These are phyloP conservation scores for Gastracanthus pulcherrimus DNA, from an alignment of 2,888 invertebrate genomes.

Conservation along the genomic window DNA sequence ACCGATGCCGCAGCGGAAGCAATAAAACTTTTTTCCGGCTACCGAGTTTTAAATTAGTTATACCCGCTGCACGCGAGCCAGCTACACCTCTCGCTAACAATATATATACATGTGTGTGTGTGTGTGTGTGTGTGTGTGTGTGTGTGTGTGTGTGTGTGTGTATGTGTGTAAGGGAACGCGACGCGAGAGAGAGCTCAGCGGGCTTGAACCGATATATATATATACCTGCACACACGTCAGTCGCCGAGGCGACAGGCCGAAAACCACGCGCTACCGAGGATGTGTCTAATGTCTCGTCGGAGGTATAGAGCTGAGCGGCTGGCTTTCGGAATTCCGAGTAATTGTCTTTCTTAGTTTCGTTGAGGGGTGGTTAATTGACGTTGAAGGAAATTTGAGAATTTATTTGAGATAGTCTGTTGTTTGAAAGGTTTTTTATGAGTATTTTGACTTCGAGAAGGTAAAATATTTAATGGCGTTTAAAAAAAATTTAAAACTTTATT, in stretches of 20 bases:
- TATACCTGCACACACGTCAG: not conserved
- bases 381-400: not conserved
- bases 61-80: constrained; percentile 14
- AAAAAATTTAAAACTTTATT: too few species aligned
- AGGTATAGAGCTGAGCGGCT: too few species aligned
- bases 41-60: constrained; percentile 35
- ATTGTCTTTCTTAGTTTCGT: too few species aligned
- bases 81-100: constrained; percentile 6
- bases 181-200: not conserved
- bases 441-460: too few species aligned
- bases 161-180: not conserved
- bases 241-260: not conserved
- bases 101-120: too few species aligned
- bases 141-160: too few species aligned
- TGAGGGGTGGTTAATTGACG: not conserved
- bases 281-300: too few species aligned
- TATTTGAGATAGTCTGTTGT: too few species aligned
- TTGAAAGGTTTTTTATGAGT: too few species aligned
- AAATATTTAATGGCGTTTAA: too few species aligned
- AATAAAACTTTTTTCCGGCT: constrained; percentile 38
- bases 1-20: constrained; percentile 18
- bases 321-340: not conserved
- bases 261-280: not conserved
- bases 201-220: not conserved
- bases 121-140: too few species aligned